phyloP scores from a whole-genome alignment of 1,140 invertebrate genomes.

The Psilanteris sp. region DNA sequence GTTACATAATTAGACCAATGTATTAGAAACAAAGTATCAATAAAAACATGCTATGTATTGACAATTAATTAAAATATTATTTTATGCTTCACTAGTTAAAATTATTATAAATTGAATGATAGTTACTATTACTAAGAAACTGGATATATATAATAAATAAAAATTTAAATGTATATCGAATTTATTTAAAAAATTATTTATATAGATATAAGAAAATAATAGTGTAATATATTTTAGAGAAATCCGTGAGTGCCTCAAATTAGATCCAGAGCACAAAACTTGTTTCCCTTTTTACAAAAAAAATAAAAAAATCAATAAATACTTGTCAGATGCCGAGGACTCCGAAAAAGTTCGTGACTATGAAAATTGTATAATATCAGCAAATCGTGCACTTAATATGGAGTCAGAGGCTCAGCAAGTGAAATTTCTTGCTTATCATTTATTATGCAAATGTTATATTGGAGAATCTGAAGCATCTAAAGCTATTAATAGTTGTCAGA shows the following conservation, averaged over 20 bases:
- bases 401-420: slow-evolving; percentile 88
- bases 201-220: no score
- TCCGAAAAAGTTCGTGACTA: slow-evolving; percentile 85
- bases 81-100: no score
- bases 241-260: slow-evolving; percentile 97
- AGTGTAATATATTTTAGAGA: slow-evolving; percentile 81
- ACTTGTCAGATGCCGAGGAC: slow-evolving; percentile 87
- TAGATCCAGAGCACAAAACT: slow-evolving; percentile 98
- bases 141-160: no score
- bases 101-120: no score
- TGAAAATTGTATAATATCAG: slow-evolving; percentile 87
- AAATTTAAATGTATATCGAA: no score
- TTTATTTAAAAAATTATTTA: slow-evolving; percentile 58
- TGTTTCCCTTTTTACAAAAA: slow-evolving; percentile 99
- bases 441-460: slow-evolving; percentile 87
- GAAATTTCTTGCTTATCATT: slow-evolving; percentile 86
- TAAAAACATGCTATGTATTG: no score
- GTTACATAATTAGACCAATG: no score
- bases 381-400: slow-evolving; percentile 83
- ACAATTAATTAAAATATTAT: no score
- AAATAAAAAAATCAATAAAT: slow-evolving; percentile 96
- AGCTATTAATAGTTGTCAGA: slow-evolving; percentile 88
- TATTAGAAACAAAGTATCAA: no score
- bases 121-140: no score
- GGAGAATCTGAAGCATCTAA: slow-evolving; percentile 78